Conservation (phyloP, 2,113 vertebrate species). For the Zeus faber region DNA sequence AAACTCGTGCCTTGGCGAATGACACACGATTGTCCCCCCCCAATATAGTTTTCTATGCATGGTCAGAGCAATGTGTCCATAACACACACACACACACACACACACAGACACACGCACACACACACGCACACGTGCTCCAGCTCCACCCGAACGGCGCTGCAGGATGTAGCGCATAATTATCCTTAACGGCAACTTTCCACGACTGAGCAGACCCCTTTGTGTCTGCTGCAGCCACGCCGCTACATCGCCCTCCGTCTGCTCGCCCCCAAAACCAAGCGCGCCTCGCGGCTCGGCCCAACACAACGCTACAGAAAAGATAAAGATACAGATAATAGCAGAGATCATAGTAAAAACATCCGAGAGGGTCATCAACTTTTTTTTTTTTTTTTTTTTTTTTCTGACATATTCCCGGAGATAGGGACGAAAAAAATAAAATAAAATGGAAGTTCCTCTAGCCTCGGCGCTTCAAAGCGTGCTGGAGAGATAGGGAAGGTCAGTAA, state of each 20-base stretch:
- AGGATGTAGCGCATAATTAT: slow-evolving; percentile 56
- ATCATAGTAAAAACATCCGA: no score
- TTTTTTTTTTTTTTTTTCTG: no score
- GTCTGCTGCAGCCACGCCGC: slow-evolving; percentile 36
- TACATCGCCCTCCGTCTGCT: slow-evolving; percentile 17
- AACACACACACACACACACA: slow-evolving; percentile 13
- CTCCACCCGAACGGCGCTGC: slow-evolving; percentile 39
- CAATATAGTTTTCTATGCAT: neutral
- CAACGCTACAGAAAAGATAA: no score
- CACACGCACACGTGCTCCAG: slow-evolving; percentile 21
- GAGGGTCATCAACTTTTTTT: no score
- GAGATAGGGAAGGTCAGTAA: neutral
- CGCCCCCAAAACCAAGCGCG: slow-evolving; percentile 18
- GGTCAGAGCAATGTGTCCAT: neutral
- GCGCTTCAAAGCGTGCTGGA: no score
- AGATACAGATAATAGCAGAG: no score
- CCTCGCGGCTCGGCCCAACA: slow-evolving; percentile 21
- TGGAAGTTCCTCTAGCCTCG: no score
- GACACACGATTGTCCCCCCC: no score
- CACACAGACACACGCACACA: slow-evolving; percentile 24
- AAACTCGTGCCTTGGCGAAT: neutral
- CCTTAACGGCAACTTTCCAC: slow-evolving; percentile 61
- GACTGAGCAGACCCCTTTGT: slow-evolving; percentile 59
- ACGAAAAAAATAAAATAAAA: no score
- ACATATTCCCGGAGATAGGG: no score